These are phyloP conservation scores for Automeris io DNA, from an alignment of 2,888 invertebrate genomes.

Conservation along the genomic window DNA sequence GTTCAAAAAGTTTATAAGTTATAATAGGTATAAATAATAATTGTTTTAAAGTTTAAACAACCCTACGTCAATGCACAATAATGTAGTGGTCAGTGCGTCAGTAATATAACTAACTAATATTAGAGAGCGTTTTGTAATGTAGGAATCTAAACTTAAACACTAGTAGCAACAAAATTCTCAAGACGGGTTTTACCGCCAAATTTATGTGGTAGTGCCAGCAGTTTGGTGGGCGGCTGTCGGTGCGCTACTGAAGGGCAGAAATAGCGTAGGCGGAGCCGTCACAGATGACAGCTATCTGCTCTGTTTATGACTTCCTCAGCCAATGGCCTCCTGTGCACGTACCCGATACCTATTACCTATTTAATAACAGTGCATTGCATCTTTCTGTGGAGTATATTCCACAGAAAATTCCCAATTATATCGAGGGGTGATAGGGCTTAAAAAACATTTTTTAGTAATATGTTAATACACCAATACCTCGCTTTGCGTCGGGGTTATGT, in stretches of 20 bases:
- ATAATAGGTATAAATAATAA: too few species aligned
- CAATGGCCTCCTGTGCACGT: conserved; percentile 52
- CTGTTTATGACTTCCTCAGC: conserved; percentile 75
- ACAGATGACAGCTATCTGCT: conserved; percentile 68
- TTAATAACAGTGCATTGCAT: background rate
- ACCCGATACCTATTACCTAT: conserved; percentile 5
- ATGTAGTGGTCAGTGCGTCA: too few species aligned
- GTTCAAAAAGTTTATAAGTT: too few species aligned
- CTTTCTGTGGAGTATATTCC: background rate
- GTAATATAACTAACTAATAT: too few species aligned
- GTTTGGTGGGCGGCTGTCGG: conserved; percentile 43
- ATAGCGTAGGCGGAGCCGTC: conserved; percentile 72
- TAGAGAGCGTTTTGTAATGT: background rate
- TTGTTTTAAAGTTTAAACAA: too few species aligned
- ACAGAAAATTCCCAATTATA: too few species aligned
- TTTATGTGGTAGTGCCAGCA: conserved; percentile 37
- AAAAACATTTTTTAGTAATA: too few species aligned
- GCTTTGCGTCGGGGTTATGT: too few species aligned
- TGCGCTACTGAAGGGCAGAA: conserved; percentile 59
- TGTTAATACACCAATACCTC: too few species aligned
- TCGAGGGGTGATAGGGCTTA: too few species aligned
- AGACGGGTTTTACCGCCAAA: conserved; percentile 35
- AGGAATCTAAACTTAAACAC: background rate
- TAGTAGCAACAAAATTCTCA: background rate
- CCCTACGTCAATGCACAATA: too few species aligned